A percentile compares a stretch with the other conserved stretches of the same genome.
These are phyloP conservation scores for Enteromius thamalakanensis DNA, from an alignment of 2,797 vertebrate genomes.

Conservation along the genomic window DNA sequence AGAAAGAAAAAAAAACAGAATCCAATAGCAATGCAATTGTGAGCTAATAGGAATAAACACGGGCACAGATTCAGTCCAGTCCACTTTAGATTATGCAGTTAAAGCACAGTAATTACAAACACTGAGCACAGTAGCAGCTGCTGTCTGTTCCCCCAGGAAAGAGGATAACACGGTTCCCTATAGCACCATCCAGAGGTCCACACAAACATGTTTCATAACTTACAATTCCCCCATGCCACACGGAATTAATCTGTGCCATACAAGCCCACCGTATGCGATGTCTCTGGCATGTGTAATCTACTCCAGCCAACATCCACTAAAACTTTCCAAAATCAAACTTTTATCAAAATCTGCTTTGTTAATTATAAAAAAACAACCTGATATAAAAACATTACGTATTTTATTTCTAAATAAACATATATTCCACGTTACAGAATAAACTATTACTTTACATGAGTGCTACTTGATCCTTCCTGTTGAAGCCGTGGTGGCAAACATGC, in stretches of 20 bases:
- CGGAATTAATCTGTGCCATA: conserved; percentile 23
- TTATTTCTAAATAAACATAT: neutral
- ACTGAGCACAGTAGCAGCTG: conserved; percentile 39
- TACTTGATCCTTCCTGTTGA: neutral
- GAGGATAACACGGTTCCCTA: conserved; percentile 21
- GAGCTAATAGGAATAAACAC: conserved; percentile 50
- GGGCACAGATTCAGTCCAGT: conserved; percentile 46
- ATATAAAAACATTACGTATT: neutral
- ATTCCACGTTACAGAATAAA: neutral
- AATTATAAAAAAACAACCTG: neutral
- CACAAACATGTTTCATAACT: conserved; percentile 35
- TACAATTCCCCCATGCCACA: conserved; percentile 27
- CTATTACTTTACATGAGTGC: neutral
- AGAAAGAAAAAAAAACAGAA: neutral
- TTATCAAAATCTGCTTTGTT: neutral
- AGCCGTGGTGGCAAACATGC: neutral
- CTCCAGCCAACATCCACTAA: neutral
- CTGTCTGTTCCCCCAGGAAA: conserved; percentile 42
- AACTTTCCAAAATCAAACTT: neutral
- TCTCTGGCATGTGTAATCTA: neutral
- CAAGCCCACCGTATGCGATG: neutral
- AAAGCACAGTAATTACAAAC: conserved; percentile 59
- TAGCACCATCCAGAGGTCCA: conserved; percentile 50
- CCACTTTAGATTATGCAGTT: conserved; percentile 57
- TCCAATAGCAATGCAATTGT: conserved; percentile 47